A percentile compares a stretch with the other conserved stretches of the same genome.
These are phyloP conservation scores for Siderastrea siderea DNA, from an alignment of 92 coral and sea anemone species.

Conservation along the genomic window DNA sequence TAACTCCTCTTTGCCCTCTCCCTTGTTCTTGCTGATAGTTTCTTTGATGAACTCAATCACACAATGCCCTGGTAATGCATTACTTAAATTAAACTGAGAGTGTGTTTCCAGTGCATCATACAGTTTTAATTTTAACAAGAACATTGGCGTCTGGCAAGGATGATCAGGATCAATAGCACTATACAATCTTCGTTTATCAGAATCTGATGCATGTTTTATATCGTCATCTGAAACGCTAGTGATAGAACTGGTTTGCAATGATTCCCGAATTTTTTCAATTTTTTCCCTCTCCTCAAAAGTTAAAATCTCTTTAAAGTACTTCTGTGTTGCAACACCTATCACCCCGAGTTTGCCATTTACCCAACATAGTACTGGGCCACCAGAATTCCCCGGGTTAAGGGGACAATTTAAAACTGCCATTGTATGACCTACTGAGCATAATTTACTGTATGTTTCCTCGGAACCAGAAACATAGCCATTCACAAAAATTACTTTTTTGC, in stretches of 20 bases:
- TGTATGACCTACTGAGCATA: not conserved
- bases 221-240: not conserved
- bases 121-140: conserved; percentile 14
- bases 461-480: conserved; percentile 28
- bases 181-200: not conserved
- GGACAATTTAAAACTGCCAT: not conserved
- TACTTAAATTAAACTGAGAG: conserved; percentile 14
- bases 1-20: not conserved
- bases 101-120: conserved; percentile 34
- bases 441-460: not conserved
- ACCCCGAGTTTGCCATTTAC: not conserved
- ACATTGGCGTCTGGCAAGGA: not conserved
- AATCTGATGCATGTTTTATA: not conserved
- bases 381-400: conserved; percentile 14
- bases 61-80: not conserved
- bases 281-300: not conserved
- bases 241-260: not conserved
- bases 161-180: too few species aligned
- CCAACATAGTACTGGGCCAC: conserved; percentile 13
- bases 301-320: conserved; percentile 21
- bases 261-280: not conserved
- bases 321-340: conserved; percentile 20
- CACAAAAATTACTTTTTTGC: conserved; percentile 3
- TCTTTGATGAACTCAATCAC: conserved; percentile 1
- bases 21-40: not conserved